A percentile compares a stretch with the other conserved stretches of the same genome.
These are phyloP conservation scores for Sakesphorus luctuosus DNA, from an alignment of 2,113 vertebrate species.

Conservation along the genomic window DNA sequence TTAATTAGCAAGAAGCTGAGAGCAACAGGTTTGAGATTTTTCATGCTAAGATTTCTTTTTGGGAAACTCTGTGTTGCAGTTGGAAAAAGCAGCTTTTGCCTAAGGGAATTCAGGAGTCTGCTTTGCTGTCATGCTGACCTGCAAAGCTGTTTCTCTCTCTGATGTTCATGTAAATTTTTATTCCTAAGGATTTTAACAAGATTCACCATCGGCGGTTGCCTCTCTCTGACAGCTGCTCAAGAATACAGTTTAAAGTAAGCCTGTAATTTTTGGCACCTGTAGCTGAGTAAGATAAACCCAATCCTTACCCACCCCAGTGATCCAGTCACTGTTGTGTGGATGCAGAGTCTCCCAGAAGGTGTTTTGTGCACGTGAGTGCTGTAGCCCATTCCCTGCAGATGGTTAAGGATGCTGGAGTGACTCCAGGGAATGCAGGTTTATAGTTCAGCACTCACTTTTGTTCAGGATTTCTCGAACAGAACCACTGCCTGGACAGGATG, in stretches of 20 bases:
- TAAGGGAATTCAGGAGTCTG: slow-evolving; percentile 12
- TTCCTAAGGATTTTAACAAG: slow-evolving; percentile 5
- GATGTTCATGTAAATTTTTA: slow-evolving; percentile 27
- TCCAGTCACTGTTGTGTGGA: not conserved
- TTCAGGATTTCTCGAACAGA: slow-evolving; percentile 1
- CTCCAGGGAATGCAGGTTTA: not conserved
- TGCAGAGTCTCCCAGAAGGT: not conserved
- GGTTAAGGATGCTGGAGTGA: not conserved
- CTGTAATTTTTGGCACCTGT: slow-evolving; percentile 24
- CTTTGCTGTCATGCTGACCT: slow-evolving; percentile 19
- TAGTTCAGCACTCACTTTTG: not conserved
- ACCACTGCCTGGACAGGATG: not conserved
- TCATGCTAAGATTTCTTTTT: not conserved
- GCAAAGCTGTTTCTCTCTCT: slow-evolving; percentile 42
- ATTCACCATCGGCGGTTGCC: not conserved
- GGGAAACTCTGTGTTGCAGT: not conserved
- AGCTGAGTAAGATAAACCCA: not conserved
- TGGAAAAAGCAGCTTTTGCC: slow-evolving; percentile 11
- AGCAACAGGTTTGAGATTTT: slow-evolving; percentile 19
- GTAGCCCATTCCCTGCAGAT: not conserved
- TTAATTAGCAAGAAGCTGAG: not conserved
- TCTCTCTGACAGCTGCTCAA: slow-evolving; percentile 27
- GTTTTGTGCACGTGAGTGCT: not conserved
- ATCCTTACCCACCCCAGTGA: not conserved
- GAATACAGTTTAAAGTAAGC: not conserved